phyloP scores from a whole-genome alignment of 2,888 invertebrate species.

The Chymomyza amoena region DNA sequence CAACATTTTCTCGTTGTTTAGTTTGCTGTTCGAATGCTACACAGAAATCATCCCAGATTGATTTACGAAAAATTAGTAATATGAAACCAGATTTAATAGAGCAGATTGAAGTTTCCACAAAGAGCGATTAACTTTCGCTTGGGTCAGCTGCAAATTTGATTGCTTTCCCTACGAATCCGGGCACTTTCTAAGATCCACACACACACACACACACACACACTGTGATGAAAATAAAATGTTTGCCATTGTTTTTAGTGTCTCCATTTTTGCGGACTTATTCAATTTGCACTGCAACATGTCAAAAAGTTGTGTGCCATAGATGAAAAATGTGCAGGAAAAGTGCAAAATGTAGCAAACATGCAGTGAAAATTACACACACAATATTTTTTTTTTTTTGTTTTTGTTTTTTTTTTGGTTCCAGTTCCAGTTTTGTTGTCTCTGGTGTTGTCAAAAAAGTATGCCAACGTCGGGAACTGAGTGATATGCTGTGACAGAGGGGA shows the following conservation, averaged over 20 bases:
- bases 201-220: too few relatives aligned
- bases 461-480: slow-evolving; percentile 57
- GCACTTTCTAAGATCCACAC: slow-evolving; percentile 10
- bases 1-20: slow-evolving; percentile 5
- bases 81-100: background rate
- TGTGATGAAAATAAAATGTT: background rate
- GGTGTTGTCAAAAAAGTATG: slow-evolving; percentile 68
- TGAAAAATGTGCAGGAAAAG: slow-evolving; percentile 68
- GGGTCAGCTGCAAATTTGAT: slow-evolving; percentile 53
- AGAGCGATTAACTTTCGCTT: slow-evolving; percentile 39
- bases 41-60: background rate
- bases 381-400: slow-evolving; percentile 30
- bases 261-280: slow-evolving; percentile 52
- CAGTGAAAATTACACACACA: slow-evolving; percentile 60
- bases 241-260: background rate
- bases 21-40: background rate
- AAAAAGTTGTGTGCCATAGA: slow-evolving; percentile 61
- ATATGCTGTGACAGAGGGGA: slow-evolving; percentile 52
- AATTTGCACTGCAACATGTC: slow-evolving; percentile 68
- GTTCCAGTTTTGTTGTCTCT: slow-evolving; percentile 57
- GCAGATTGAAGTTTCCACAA: slow-evolving; percentile 34
- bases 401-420: slow-evolving; percentile 29
- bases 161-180: slow-evolving; percentile 41
- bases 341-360: slow-evolving; percentile 72
- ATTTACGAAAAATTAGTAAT: background rate